Base-by-base conservation (phyloP, 2,797 vertebrate genomes). In the Oophaga sylvatica region DNA sequence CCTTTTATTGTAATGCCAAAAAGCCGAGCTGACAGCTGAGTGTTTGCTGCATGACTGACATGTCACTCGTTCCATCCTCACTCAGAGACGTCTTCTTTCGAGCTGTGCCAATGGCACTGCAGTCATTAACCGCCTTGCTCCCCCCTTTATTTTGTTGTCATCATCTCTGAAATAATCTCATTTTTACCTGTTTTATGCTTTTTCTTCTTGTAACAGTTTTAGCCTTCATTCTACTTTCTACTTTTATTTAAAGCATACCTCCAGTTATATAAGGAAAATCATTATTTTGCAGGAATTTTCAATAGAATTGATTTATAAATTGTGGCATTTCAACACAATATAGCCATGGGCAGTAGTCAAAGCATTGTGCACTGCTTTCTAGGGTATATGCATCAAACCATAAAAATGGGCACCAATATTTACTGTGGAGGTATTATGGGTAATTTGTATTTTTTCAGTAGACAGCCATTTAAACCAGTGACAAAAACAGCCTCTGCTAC, bases 121-220 rank as follows among this genome's bases (percentile, higher is more conserved):
- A 76, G 77, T 19, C 56, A 85, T 29, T 63, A 45, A 59, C 80
- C 17, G 41, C 29, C 71, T 57, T 76, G 48, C 45, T 65, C 83
- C 87, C 87, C 82, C 76, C 83, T 85, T 88, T 85, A 85, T 89
- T 85, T 85, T 85, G 78, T 89, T 89, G 87, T 89, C 87, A 89
- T 85, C 87, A 5, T 59, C 68, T 70, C 20, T 68, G 71, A 85
- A 81, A 78, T 59, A 85, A 57, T 41, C 65, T 76, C 29, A 80
- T 88, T 84, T 26, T 75, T 56, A 80, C 75, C n/a, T 53, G 20
- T 41, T 81, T 81, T 75, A 63, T 63, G 26, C 68, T 48, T 63
- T 83, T 79, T 90, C 16, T 70, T 59, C 48, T 16, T 48, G 59
- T 11, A n/a, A 12, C 20, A 62, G 45, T 65, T 81, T 26, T 67